Base-by-base conservation (phyloP, 35 echinoderm and acorn worm species). In the Diadema setosum region DNA sequence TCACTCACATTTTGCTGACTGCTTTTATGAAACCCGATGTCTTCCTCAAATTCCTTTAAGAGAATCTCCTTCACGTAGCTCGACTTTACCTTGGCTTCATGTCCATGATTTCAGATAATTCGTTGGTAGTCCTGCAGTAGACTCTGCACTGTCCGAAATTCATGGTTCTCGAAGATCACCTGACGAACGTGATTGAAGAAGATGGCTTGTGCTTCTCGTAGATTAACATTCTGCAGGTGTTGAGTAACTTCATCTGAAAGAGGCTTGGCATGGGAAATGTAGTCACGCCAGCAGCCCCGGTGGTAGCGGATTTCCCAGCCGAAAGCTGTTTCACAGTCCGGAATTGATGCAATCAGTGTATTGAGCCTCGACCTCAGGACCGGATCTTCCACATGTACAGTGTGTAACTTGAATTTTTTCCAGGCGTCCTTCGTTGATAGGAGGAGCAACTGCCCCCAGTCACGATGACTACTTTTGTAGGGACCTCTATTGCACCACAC, bases 341-440 rank as follows among this genome's bases (percentile, higher is more conserved):
- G 85, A 55, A 78, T 87, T 8, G 85, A 78, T 87, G 34, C 64
- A 87, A 87, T 87, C 20, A 87, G 57, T 31, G 85, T 78, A 40
- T 80, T 46, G 36, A 87, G 63, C 76, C 85, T 87, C 20, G 35
- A 25, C 76, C 85, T 87, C 32, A 87, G 27, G 30, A 21, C 23
- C 2, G 24, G 35, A 49, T 87, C 85, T 75, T 87, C 35, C 37
- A 87, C 12, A 75, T 48, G 39, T 61, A 75, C 45, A 49, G 64
- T 87, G 45, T 87, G 85, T 42, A 80, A 17, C 39, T 75, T 87
- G 64, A 87, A 87, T 45, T 78, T 87, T 30, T 25, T 78, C 85
- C 85, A 87, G 16, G 85, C 85, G 63, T 87, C 65, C 76, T 75
- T 41, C 8, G 85, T 87, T 76, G 85, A 87, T 80, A 87, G 70